Conservation (phyloP, 53 echinoderm and acorn worm genomes). For the Actinopyga echinites region DNA sequence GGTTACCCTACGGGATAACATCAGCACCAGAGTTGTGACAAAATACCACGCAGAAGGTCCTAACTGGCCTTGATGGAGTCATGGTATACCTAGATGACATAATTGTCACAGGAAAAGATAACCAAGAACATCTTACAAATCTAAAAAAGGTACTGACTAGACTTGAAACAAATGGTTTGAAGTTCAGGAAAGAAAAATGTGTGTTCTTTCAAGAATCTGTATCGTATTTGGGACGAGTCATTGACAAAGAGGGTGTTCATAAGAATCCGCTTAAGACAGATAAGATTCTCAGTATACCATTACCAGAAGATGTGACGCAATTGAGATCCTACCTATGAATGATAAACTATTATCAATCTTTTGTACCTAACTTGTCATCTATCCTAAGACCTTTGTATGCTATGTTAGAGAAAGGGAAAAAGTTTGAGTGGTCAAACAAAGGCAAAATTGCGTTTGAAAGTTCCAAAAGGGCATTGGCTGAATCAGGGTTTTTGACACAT, state of each 20-base stretch:
- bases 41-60: conserved; percentile 43
- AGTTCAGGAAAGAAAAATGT: no score
- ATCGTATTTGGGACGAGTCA: conserved; percentile 47
- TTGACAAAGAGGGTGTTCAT: conserved; percentile 52
- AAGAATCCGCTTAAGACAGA: no score
- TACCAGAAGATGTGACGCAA: no score
- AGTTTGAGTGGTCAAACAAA: no score
- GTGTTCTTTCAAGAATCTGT: conserved; percentile 52
- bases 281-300: no score
- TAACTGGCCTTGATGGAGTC: conserved; percentile 50
- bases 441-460: no score
- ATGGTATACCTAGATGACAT: no score
- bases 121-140: no score
- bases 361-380: conserved; percentile 55
- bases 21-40: conserved; percentile 68
- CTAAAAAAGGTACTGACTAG: conserved; percentile 46
- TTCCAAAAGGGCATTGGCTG: no score
- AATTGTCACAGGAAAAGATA: conserved; percentile 4
- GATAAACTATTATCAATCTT: conserved; percentile 54
- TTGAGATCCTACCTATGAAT: no score
- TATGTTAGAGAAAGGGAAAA: not conserved
- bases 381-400: conserved; percentile 1
- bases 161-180: no score
- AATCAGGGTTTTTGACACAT: conserved; percentile 57
- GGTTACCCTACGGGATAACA: conserved; percentile 53